phyloP scores from a whole-genome alignment of 2,888 invertebrate species.

The Andrena hattorfiana region DNA sequence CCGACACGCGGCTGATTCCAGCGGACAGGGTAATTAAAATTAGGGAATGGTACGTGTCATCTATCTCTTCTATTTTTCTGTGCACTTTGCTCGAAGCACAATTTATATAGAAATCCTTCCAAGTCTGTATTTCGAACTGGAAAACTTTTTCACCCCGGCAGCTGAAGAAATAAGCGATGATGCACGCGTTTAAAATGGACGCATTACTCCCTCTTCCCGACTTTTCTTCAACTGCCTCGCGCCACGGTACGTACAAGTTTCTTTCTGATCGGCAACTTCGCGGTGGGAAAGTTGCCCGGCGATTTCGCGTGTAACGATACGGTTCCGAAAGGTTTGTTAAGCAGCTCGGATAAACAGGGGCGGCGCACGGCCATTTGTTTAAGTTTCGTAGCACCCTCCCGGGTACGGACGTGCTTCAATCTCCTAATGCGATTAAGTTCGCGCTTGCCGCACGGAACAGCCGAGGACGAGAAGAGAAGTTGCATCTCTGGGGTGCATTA shows the following conservation, averaged over 20 bases:
- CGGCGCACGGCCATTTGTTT: constrained; percentile 42
- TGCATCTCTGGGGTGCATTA: constrained; percentile 56
- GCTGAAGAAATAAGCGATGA: no score
- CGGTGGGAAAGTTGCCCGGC: background rate
- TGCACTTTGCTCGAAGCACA: no score
- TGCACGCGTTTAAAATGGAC: no score
- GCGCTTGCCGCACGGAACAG: constrained; percentile 33
- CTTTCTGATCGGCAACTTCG: background rate
- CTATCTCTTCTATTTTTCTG: background rate
- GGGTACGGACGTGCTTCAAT: constrained; percentile 63
- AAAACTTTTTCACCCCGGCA: no score
- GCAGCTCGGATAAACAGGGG: constrained; percentile 30
- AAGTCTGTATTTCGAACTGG: no score
- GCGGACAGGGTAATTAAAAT: background rate
- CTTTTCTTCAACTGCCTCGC: background rate
- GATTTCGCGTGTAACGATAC: background rate
- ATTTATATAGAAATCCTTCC: no score
- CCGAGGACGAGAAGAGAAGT: constrained; percentile 16
- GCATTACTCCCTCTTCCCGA: background rate
- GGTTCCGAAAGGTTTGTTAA: constrained; percentile 40
- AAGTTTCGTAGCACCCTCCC: constrained; percentile 44
- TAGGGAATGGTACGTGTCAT: background rate
- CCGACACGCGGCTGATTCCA: background rate
- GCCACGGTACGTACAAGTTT: background rate
- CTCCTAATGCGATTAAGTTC: constrained; percentile 73